Base-by-base conservation (phyloP, 2,888 invertebrate species). In the Parnassius smintheus region DNA sequence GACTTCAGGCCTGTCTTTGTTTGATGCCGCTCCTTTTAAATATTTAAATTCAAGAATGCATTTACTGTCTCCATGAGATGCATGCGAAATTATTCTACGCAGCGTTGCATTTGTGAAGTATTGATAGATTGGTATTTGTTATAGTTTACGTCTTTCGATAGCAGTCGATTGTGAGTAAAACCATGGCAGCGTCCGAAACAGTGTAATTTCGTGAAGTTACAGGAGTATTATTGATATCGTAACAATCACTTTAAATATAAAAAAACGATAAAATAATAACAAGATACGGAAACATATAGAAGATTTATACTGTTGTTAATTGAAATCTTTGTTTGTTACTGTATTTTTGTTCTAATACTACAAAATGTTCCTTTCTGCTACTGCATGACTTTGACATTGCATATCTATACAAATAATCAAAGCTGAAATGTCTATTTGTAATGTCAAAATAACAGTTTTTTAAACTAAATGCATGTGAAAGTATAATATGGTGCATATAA, bases 1-100 rank as follows among this genome's bases (percentile, higher is more conserved):
- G 84, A 85, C 84, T 85, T 82, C 79, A 71, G 74, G 71, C 66
- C 70, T 35, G 75, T 80, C 87, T 88, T 88, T 88, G 86, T 87
- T 83, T 81, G 75, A 73, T 77, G 76, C 80, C 80, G 80, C 80
- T 80, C 75, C 78, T 80, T 84, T 83, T 82, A 74, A 79, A 82
- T 82, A 83, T 86, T 83, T 77, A 80, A 80, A 84, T 83, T 82
- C 74, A 81, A 85, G 82, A 78, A 82, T 82, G 80, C 80, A 72
- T 78, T 83, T 80, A 82, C 76, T 81, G 81, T 72, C 75, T 72
- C 74, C 83, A 80, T 82, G 85, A 82, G 82, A 84, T 82, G 87
- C 85, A 87, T 87, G 84, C 81, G 74, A 81, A 84, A 80, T 77
- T 78, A 68, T 74, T 72, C 75, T 75, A 72, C 73, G 69, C 74